phyloP scores from a whole-genome alignment of 1,140 invertebrate genomes.

The Lordiphosa mommai region DNA sequence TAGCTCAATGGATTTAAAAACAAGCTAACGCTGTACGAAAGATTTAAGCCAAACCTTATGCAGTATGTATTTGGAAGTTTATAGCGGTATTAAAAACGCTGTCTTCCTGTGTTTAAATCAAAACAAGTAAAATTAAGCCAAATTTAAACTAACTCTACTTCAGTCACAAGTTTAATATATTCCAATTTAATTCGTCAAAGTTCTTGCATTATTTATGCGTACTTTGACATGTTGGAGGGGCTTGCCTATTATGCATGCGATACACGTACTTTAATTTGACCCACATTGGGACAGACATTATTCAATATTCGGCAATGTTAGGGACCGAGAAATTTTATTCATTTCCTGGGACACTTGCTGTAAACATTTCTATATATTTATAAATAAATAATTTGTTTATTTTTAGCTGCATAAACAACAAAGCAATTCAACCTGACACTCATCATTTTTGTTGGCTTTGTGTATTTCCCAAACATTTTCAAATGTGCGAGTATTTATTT shows the following conservation, averaged over 20 bases:
- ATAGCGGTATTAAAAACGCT: no score
- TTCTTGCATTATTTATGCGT: slow-evolving; percentile 57
- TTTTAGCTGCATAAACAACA: slow-evolving; percentile 35
- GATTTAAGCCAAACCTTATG: no score
- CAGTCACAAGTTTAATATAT: neutral
- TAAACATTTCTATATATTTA: slow-evolving; percentile 25
- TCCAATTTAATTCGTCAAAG: slow-evolving; percentile 1
- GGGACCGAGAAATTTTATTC: slow-evolving; percentile 14
- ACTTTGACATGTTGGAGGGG: slow-evolving; percentile 11
- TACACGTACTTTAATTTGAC: slow-evolving; percentile 50
- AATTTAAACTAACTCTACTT: neutral
- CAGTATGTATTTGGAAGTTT: no score
- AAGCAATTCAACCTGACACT: neutral
- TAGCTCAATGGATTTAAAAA: no score
- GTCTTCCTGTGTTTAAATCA: no score
- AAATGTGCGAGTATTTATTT: slow-evolving; percentile 13
- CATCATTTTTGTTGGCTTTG: neutral
- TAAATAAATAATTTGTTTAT: slow-evolving; percentile 29
- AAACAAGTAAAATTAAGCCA: no score
- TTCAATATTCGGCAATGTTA: slow-evolving; percentile 47
- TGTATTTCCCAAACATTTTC: slow-evolving; percentile 21
- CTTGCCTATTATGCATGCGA: slow-evolving; percentile 14
- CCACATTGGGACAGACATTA: slow-evolving; percentile 53
- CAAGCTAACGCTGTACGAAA: no score
- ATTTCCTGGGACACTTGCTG: slow-evolving; percentile 39